Evolutionary conservation across 2,888 invertebrate genomes (phyloP), one percentile per base, ranked within the genome.

Genomic region (Idaea straminata): DNA sequence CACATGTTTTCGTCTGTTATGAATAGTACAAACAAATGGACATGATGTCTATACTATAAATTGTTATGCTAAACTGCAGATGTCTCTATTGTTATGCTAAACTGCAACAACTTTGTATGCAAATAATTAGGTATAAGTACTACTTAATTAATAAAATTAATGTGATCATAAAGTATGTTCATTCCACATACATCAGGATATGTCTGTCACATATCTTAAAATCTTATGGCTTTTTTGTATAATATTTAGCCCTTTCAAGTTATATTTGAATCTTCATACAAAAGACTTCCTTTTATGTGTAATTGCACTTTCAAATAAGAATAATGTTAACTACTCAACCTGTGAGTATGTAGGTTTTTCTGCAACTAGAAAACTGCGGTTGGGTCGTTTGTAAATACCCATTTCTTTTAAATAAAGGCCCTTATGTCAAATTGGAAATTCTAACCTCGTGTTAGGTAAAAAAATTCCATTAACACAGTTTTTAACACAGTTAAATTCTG

Each of bases 401-500:
- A 47, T 10, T 36, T 36, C 6, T 38, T 38, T 38, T 10, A 13
- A 25, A 13, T 7, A 47, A 13, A 47, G 10, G 10, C 47, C 5
- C 10, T 47, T 47, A 13, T 13, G 13, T 13, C 10, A 47, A 47
- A 47, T 47, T 10, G 47, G 13, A 4, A 47, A 47, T 47, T 47
- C 7, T 47, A 47, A 47, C 5, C 47, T 47, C 13, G 47, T 13
- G 13, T 47, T 47, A 47, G 47, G 25, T 25, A 25, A 25, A 25
- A 25, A 25, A 25, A 25, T 25, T 25, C 25, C 25, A 25, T 25
- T 25, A 25, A 25, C 25, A 25, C 47, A 47, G 47, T 47, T 13
- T n/a, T n/a, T n/a, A n/a, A n/a, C 38, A 38, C 47, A 47, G 47
- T 47, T 13, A 63, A 60, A 64, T 64, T 63, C 15, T 69, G 62